Evolutionary conservation across 2,113 vertebrate species (phyloP).

Genomic region (Poeciliopsis turrubarensis): DNA sequence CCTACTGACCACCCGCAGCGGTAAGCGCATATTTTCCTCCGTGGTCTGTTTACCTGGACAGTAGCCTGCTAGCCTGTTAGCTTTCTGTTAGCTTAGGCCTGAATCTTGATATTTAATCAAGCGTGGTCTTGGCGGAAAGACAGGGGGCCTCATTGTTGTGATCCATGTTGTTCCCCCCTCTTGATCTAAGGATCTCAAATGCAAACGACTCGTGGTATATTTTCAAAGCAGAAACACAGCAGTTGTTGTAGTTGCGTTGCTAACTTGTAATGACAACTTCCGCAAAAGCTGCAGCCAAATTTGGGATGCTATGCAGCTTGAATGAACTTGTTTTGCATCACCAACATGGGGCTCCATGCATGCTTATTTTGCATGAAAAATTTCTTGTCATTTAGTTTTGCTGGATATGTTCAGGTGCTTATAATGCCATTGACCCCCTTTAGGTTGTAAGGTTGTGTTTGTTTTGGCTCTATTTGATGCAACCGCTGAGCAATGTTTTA

Average conservation of each 20-base stretch:
- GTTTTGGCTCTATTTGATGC: constrained; percentile 7
- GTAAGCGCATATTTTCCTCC: constrained; percentile 46
- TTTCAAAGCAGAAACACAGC: background rate
- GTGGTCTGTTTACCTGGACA: constrained; percentile 30
- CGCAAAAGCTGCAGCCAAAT: constrained; percentile 46
- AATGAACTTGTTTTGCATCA: background rate
- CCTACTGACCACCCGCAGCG: constrained; percentile 8
- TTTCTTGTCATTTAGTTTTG: background rate
- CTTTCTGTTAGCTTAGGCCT: constrained; percentile 72
- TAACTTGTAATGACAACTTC: constrained; percentile 53
- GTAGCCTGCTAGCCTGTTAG: constrained; percentile 27
- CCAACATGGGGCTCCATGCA: background rate
- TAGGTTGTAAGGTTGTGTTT: constrained; percentile 2
- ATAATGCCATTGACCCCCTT: background rate
- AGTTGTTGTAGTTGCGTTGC: constrained; percentile 18
- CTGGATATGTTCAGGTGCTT: background rate
- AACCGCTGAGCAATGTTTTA: background rate
- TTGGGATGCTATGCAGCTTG: constrained; percentile 10
- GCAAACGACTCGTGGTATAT: background rate
- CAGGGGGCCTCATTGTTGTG: constrained; percentile 36
- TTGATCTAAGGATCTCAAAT: background rate
- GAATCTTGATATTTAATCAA: constrained; percentile 65
- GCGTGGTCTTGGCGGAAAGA: constrained; percentile 63
- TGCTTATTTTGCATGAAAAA: background rate
- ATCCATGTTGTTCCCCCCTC: constrained; percentile 29